phyloP scores from a whole-genome alignment of 2,797 vertebrate genomes.

The Amblyraja radiata region DNA sequence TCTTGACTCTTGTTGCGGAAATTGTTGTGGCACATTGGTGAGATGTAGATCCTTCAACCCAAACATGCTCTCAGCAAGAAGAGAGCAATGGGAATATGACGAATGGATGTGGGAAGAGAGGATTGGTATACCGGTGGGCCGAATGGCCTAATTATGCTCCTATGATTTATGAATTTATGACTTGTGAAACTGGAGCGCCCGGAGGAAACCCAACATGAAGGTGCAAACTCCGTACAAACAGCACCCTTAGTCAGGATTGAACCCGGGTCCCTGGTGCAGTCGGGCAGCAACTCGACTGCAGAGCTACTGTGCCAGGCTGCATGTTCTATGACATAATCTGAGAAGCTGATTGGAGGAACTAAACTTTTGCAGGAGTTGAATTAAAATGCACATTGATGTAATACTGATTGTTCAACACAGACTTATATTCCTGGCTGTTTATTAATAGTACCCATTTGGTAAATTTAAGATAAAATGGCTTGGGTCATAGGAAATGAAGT shows the following conservation, averaged over 20 bases:
- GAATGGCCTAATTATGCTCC: no score
- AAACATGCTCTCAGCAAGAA: background rate
- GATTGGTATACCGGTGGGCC: background rate
- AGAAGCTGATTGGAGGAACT: background rate
- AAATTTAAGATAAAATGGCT: background rate
- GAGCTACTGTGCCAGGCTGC: background rate
- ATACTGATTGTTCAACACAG: background rate
- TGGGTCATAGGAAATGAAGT: no score
- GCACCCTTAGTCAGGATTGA: no score
- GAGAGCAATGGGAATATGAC: background rate
- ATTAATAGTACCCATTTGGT: background rate
- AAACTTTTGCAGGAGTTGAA: background rate
- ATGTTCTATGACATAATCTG: background rate
- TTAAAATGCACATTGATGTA: background rate
- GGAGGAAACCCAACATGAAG: no score
- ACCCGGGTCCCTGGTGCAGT: no score
- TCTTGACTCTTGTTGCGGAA: background rate
- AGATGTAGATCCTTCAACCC: background rate
- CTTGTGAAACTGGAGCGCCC: no score
- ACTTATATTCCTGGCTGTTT: background rate
- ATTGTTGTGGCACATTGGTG: background rate
- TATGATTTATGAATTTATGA: no score
- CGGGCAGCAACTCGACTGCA: no score
- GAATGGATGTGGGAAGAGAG: background rate
- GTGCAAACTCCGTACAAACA: no score